These are phyloP conservation scores for Semaprochilodus insignis DNA, from an alignment of 2,797 vertebrate genomes.

Conservation along the genomic window DNA sequence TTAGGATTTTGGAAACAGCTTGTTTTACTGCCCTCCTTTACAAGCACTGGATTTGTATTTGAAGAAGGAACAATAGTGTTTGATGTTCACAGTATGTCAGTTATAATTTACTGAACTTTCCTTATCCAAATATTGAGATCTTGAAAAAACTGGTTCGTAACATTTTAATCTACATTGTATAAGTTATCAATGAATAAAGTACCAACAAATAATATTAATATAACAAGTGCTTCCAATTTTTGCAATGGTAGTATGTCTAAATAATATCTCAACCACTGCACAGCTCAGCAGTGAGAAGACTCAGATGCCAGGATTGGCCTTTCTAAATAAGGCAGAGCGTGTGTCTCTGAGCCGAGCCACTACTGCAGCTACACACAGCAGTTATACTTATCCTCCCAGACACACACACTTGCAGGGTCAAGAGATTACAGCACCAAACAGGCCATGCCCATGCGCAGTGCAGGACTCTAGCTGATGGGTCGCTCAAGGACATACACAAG, in stretches of 20 bases:
- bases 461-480: neutral
- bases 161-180: neutral
- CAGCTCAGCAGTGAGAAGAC: conserved; percentile 41
- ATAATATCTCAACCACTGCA: neutral
- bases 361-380: conserved; percentile 20
- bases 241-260: neutral
- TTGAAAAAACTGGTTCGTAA: neutral
- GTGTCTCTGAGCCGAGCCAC: conserved; percentile 13
- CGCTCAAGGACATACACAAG: neutral
- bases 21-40: too few species aligned
- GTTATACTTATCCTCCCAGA: conserved; percentile 20
- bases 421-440: conserved; percentile 14
- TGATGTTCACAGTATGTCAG: too few species aligned
- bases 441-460: neutral
- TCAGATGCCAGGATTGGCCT: conserved; percentile 69
- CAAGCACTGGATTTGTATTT: too few species aligned
- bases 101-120: too few species aligned
- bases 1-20: too few species aligned
- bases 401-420: conserved; percentile 29
- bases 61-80: too few species aligned
- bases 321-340: conserved; percentile 72
- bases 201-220: neutral
- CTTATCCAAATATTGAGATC: neutral
- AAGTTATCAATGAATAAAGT: neutral
- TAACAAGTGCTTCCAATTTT: neutral